Base-by-base conservation (phyloP, 1,140 invertebrate genomes). In the Drosophila elegans region DNA sequence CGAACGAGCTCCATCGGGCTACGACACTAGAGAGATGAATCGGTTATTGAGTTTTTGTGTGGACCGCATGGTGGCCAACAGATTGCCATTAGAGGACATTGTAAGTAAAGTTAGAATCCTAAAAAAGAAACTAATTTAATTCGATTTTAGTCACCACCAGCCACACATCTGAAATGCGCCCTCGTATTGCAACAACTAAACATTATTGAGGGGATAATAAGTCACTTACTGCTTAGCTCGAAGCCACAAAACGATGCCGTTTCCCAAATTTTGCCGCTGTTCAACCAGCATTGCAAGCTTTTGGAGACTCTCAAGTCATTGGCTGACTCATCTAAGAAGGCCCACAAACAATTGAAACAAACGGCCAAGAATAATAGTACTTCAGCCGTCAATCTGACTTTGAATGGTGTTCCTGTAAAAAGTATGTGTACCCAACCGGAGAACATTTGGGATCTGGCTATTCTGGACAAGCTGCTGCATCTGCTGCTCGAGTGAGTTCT, bases 381-480 rank as follows among this genome's bases (percentile, higher is more conserved):
- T 10, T 55, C 56, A 16, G 46, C 56, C 3, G 59, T 54, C 11
- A 92, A 92, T 78, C 41, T 88, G 3, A 89, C 77, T 1, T 21
- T 88, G n/a, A 92, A 79, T 52, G 81, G 85, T 0, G 38, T 66
- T 0, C 69, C 67, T 7, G 66, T 91, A 1, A 91, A 91, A 48
- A 57, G 55, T 39, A 90, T 92, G 39, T 82, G 79, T 13, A 72
- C 60, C 1, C 52, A 84, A 42, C 52, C 80, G 6, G 79, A 90
- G 29, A 92, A 92, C 57, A 92, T 92, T 63, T 92, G 91, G 90
- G 88, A 92, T 56, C 36, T 92, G n/a, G 42, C 46, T 6, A 76
- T 91, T 25, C 25, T 92, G 10, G 84, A 92, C 25, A 77, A 62
- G 46, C 39, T 91, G 4, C 59, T 92, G 0, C 81, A 83, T 59